Evolutionary conservation across 2,113 vertebrate species (phyloP).

Genomic region (Terrapene triunguis): DNA sequence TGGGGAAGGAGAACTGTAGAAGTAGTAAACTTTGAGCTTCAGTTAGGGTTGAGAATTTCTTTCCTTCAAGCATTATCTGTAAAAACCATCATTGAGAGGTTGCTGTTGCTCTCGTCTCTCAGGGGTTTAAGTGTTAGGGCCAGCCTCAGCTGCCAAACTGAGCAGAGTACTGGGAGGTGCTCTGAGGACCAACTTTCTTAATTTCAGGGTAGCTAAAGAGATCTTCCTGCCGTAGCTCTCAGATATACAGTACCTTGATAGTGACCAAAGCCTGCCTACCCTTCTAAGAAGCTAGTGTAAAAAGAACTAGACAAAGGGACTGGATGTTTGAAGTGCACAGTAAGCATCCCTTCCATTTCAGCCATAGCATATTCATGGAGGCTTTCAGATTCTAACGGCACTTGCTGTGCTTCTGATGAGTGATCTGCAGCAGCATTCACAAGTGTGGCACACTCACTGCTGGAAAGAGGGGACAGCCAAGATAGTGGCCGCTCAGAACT

Average conservation of each 20-base stretch:
- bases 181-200: fast-evolving
- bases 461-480: conserved; percentile 47
- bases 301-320: not conserved
- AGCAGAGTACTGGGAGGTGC: not conserved
- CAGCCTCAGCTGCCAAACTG: not conserved
- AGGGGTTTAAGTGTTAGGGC: not conserved
- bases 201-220: not conserved
- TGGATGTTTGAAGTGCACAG: fast-evolving
- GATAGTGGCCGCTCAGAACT: fast-evolving
- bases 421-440: fast-evolving
- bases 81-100: not conserved
- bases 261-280: not conserved
- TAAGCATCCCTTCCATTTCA: not conserved
- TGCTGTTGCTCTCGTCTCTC: not conserved
- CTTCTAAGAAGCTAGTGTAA: not conserved
- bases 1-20: not conserved
- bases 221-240: fast-evolving
- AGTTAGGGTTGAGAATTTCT: not conserved
- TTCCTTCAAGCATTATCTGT: not conserved
- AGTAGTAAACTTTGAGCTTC: not conserved
- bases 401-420: fast-evolving
- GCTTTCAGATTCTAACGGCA: fast-evolving
- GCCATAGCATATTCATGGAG: fast-evolving
- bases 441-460: fast-evolving
- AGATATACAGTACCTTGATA: not conserved